Conservation (phyloP, 1,140 invertebrate species). For the Colletes gigas region DNA sequence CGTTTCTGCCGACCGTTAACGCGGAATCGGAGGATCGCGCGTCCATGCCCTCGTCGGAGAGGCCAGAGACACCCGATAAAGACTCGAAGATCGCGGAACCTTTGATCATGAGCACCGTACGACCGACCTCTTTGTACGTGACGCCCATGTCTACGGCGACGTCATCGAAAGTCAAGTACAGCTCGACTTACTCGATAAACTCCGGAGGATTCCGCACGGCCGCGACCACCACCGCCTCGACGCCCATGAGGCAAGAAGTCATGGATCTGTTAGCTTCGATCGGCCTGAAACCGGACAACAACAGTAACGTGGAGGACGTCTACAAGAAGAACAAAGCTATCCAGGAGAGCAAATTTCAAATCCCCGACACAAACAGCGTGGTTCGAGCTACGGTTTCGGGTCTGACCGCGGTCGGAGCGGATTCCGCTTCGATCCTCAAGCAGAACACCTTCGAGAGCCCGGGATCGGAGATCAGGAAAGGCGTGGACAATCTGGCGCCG, state of each 20-base stretch:
- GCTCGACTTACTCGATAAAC: constrained; percentile 53
- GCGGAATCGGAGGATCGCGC: background rate
- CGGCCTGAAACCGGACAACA: constrained; percentile 67
- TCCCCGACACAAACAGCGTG: constrained; percentile 49
- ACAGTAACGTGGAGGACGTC: constrained; percentile 41
- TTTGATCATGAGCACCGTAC: constrained; percentile 40
- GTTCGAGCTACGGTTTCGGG: constrained; percentile 23
- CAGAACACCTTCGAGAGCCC: constrained; percentile 70
- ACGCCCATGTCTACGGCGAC: constrained; percentile 66
- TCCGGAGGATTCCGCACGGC: constrained; percentile 58
- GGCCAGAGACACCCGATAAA: background rate
- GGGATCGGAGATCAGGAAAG: constrained; percentile 65
- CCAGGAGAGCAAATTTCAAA: constrained; percentile 48
- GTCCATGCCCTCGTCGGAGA: background rate
- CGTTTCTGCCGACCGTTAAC: constrained; percentile 65
- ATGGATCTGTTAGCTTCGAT: constrained; percentile 77
- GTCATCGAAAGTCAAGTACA: constrained; percentile 42
- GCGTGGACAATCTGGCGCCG: constrained; percentile 74
- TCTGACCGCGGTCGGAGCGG: constrained; percentile 22
- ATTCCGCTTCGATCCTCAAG: constrained; percentile 55
- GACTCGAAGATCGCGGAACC: background rate
- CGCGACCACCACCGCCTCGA: constrained; percentile 55
- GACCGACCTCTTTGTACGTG: constrained; percentile 68
- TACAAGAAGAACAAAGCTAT: constrained; percentile 49
- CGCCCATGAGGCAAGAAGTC: constrained; percentile 75